Evolutionary conservation across 2,797 vertebrate species (phyloP), one percentile per base, ranked within the genome.

Genomic region (Xerus rutilus): DNA sequence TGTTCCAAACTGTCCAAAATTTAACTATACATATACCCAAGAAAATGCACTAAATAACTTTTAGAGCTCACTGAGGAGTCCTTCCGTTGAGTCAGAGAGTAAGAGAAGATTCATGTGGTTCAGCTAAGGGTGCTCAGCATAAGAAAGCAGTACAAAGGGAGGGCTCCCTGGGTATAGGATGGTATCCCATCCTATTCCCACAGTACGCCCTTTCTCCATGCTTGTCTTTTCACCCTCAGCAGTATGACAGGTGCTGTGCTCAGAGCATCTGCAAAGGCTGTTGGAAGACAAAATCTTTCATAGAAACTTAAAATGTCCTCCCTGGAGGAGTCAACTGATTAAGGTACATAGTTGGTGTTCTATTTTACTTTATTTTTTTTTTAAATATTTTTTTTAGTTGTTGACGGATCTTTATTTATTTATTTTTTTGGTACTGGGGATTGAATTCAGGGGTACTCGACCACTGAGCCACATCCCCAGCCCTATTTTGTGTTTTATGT

Each of bases 91-190:
- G 54, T 86, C 79, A 52, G 39, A 93, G 70, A 86, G 28, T 64
- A 52, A 54, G 83, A 35, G 90, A 95, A 87, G 91, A 96, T 86
- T 89, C 95, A 91, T 47, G 30, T 83, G 83, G 18, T 74, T 94
- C 79, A 67, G 89, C 76, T 76, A 49, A 83, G 57, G 70, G 64
- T 57, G 52, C 81, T 83, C 86, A 94, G 74, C 74, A 25, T 49
- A 76, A 95, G 91, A 94, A 78, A 47, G 18, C 65, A 35, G 39
- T 3, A 1, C 11, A 13, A 52, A 92, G 45, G 23, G 70, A 84
- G 76, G 49, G 9, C 45, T 79, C 82, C 81, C 4, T 0, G 86
- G 59, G 92, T 39, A 39, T 39, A 39, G 39, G 39, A 39, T 39
- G 39, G 79, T 0, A 39, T 67, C 45, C 70, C 43, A 1, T 47